These are phyloP conservation scores for Acinonyx jubatus DNA, from an alignment of 2,113 vertebrate species.

Conservation along the genomic window DNA sequence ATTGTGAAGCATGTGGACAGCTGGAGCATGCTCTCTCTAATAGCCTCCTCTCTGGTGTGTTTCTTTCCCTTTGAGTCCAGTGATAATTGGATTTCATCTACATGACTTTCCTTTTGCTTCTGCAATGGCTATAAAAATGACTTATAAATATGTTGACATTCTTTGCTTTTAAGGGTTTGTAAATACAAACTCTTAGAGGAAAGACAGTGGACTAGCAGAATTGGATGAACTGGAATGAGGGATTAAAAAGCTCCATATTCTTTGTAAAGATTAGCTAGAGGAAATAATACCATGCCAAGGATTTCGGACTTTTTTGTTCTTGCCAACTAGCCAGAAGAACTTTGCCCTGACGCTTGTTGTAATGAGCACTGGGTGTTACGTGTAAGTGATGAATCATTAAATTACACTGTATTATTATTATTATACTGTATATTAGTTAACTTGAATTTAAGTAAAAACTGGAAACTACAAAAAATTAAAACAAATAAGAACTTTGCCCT, in stretches of 20 bases:
- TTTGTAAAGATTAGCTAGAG: background rate
- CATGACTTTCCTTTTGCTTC: slow-evolving; percentile 5
- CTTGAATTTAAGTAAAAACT: background rate
- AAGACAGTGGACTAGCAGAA: background rate
- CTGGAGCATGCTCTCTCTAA: background rate
- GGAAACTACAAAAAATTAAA: background rate
- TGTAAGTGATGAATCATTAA: background rate
- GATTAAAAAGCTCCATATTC: background rate
- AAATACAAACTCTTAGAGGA: slow-evolving; percentile 36
- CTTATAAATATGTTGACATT: slow-evolving; percentile 25
- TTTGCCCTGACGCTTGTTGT: background rate
- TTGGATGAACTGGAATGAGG: background rate
- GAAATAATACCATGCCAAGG: background rate
- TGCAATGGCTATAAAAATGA: slow-evolving; percentile 41
- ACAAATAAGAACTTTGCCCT: background rate
- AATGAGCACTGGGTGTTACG: background rate
- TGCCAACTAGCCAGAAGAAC: background rate
- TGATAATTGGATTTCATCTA: slow-evolving; percentile 31
- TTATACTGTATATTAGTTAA: background rate
- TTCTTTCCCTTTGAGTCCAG: background rate
- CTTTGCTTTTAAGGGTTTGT: slow-evolving; percentile 27
- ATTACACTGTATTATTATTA: background rate
- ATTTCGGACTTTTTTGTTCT: background rate
- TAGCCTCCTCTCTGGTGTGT: background rate
- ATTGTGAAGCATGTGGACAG: background rate